phyloP scores from a whole-genome alignment of 2,797 vertebrate species.

The Sebastiscus albofasciatus region DNA sequence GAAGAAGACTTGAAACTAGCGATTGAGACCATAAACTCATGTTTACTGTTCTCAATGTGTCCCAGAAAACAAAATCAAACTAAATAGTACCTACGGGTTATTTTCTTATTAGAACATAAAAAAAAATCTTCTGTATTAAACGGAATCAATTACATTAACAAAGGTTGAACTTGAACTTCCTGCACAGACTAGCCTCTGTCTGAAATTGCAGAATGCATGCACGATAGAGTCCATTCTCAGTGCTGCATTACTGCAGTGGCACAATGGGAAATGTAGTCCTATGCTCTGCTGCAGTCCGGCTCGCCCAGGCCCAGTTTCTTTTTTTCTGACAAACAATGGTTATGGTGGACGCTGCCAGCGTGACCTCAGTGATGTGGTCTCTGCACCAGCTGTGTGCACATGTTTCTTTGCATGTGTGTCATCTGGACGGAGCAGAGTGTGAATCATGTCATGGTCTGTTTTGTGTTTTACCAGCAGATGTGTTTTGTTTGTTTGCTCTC shows the following conservation, averaged over 20 bases:
- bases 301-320: neutral
- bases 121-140: neutral
- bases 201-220: neutral
- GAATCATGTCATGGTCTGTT: constrained; percentile 50
- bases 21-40: too few relatives aligned
- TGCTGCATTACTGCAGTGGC: constrained; percentile 3
- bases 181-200: neutral
- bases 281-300: constrained; percentile 3
- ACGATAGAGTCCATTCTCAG: neutral
- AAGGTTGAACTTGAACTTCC: neutral
- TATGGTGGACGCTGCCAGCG: neutral
- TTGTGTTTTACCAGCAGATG: constrained; percentile 59
- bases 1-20: too few relatives aligned
- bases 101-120: neutral
- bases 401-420: constrained; percentile 51
- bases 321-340: neutral
- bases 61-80: neutral
- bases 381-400: constrained; percentile 36
- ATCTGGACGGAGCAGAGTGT: constrained; percentile 51
- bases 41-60: neutral
- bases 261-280: constrained; percentile 11
- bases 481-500: constrained; percentile 29
- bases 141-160: neutral
- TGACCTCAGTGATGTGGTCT: constrained; percentile 40
- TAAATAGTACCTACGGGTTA: neutral